These are phyloP conservation scores for Rhizomys pruinosus DNA, from an alignment of 2,113 vertebrate species.

Conservation along the genomic window DNA sequence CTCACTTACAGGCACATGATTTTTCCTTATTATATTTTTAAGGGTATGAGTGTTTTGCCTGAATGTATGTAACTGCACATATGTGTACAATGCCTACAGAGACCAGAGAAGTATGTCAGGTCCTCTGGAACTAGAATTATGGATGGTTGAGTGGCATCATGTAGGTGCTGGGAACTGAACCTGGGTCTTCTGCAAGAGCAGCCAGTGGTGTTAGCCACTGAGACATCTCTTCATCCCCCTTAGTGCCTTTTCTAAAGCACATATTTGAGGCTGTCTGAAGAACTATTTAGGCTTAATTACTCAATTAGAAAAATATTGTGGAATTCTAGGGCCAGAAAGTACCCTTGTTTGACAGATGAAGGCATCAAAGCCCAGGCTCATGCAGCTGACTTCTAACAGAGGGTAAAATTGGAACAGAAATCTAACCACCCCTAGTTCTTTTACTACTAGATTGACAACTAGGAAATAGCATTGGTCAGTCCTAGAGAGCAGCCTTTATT, in stretches of 20 bases:
- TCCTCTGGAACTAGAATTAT: too few species aligned
- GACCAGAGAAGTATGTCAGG: too few species aligned
- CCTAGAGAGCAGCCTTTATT: background rate
- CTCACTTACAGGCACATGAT: background rate
- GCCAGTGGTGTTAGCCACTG: too few species aligned
- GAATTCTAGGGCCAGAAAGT: background rate
- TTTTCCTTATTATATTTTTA: constrained; percentile 34
- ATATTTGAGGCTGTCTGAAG: constrained; percentile 34
- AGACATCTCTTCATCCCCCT: too few species aligned
- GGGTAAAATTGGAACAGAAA: background rate
- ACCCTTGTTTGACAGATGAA: background rate
- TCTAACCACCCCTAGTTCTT: background rate
- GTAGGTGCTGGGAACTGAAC: too few species aligned
- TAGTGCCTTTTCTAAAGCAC: constrained; percentile 40
- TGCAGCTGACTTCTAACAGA: fast-evolving
- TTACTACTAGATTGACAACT: too few species aligned
- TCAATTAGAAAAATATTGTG: constrained; percentile 50
- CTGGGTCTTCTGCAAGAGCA: too few species aligned
- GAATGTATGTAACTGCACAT: too few species aligned
- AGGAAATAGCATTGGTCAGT: too few species aligned
- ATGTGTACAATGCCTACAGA: too few species aligned
- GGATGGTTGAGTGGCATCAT: too few species aligned
- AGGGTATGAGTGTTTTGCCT: background rate
- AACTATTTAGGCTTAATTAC: constrained; percentile 51
- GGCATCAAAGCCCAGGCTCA: background rate